Percentiles rank a stretch among this genome's conserved stretches.
phyloP scores from a whole-genome alignment of 2,888 invertebrate genomes.

The Conops quadrifasciatus region DNA sequence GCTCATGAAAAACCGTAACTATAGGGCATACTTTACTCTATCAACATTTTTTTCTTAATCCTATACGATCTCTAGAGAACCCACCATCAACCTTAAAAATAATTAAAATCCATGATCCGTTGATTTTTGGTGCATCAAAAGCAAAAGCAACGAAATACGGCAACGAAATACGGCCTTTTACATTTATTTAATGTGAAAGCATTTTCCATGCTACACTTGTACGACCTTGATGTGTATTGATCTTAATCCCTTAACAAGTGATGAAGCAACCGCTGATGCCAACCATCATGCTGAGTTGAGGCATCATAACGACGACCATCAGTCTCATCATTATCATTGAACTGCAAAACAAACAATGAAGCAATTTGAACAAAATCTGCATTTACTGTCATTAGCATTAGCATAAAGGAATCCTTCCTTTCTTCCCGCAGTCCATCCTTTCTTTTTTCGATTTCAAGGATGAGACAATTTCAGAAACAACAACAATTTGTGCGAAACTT shows the following conservation, averaged over 20 bases:
- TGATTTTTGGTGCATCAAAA: no score
- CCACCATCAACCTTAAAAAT: no score
- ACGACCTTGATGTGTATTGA: conserved; percentile 50
- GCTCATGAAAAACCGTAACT: no score
- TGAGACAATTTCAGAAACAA: conserved; percentile 16
- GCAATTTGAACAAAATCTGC: not conserved
- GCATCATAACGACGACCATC: conserved; percentile 24
- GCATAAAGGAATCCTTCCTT: conserved; percentile 6
- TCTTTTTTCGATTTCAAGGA: not conserved
- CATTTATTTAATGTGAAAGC: no score
- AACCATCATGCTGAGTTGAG: conserved; percentile 27
- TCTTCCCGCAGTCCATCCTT: not conserved
- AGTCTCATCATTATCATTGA: conserved; percentile 5
- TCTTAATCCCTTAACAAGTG: conserved; percentile 26
- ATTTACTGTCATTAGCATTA: conserved; percentile 19
- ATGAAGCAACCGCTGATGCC: conserved; percentile 44
- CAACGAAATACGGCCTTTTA: no score
- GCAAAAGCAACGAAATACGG: no score
- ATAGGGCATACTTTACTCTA: no score
- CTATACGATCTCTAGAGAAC: no score
- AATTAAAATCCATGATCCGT: no score
- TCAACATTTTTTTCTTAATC: no score
- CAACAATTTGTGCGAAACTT: conserved; percentile 22
- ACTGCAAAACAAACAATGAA: conserved; percentile 24
- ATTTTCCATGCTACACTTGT: no score